Conservation (phyloP, 2,888 invertebrate species). For the Cheilosia scutellata region DNA sequence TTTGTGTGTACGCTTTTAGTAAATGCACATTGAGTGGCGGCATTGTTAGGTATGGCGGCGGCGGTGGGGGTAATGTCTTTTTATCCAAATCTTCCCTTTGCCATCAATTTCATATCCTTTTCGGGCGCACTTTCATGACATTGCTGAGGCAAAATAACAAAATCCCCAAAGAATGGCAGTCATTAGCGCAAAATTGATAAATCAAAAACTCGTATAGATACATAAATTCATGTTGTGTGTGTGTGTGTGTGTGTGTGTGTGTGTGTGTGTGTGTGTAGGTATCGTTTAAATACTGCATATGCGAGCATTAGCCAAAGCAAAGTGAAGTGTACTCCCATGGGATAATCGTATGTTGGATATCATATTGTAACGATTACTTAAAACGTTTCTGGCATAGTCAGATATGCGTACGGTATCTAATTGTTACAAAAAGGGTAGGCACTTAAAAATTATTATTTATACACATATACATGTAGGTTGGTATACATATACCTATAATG, state of each 20-base stretch:
- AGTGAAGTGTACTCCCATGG: too few relatives aligned
- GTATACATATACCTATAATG: too few relatives aligned
- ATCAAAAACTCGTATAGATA: background rate
- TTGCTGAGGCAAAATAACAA: slow-evolving; percentile 30
- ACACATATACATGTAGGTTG: too few relatives aligned
- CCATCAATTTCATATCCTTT: slow-evolving; percentile 4
- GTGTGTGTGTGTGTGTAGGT: background rate
- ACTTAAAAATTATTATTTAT: too few relatives aligned
- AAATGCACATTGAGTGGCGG: slow-evolving; percentile 74
- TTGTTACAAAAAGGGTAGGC: too few relatives aligned
- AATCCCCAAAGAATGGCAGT: slow-evolving; percentile 38
- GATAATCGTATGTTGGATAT: too few relatives aligned
- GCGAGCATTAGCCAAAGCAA: too few relatives aligned
- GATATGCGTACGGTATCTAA: too few relatives aligned
- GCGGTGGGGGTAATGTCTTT: slow-evolving; percentile 72
- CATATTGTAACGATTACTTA: too few relatives aligned
- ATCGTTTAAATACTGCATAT: too few relatives aligned
- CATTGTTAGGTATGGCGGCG: slow-evolving; percentile 29
- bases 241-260: background rate
- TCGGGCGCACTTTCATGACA: slow-evolving; percentile 9
- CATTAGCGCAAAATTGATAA: slow-evolving; percentile 63
- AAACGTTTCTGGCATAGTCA: too few relatives aligned
- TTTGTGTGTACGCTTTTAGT: slow-evolving; percentile 66
- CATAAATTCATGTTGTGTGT: background rate
- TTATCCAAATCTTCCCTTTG: slow-evolving; percentile 36